Base-by-base conservation (phyloP, 2,888 invertebrate genomes). In the Heliconius sara region DNA sequence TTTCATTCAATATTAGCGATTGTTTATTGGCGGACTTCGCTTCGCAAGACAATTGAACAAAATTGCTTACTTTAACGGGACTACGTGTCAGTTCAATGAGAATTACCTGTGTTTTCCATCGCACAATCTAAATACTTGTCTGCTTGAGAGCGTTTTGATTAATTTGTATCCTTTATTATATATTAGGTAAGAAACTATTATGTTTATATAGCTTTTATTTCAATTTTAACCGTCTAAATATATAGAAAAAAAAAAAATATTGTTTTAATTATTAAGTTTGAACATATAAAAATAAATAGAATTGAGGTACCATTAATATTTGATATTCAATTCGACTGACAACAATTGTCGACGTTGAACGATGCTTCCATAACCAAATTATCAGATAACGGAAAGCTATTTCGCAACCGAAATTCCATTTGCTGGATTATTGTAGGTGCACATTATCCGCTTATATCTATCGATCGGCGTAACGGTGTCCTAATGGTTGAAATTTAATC, bases 1-100 rank as follows among this genome's bases (percentile, higher is more conserved):
- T 94, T 88, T 94, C 94, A 95, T 95, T 95, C 94, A 95, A 91
- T 94, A 95, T 95, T 92, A 94, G 87, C 95, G 92, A 95, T 95
- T 94, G 95, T 95, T 93, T 93, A 94, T 94, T 91, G 92, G 90
- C 91, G 86, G 88, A 89, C 87, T 89, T 87, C 90, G 89, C 91
- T 92, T 91, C 89, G 91, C 89, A 90, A 94, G 90, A 94, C 94
- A 93, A 94, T 94, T 91, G 93, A 88, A 89, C 91, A 88, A 91
- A 94, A 92, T 93, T 92, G 89, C 90, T 88, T 88, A 89, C 88
- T 91, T 90, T 90, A 93, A 91, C 93, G 91, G 92, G 84, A 89
- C 90, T 84, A 81, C 85, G 85, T 86, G 87, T 85, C 84, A 84
- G 81, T 86, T 86, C 84, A 84, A 78, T 83, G 77, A 81, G 82